Conservation (phyloP, 2,888 invertebrate species). For the Drosophila pseudotalamancana region DNA sequence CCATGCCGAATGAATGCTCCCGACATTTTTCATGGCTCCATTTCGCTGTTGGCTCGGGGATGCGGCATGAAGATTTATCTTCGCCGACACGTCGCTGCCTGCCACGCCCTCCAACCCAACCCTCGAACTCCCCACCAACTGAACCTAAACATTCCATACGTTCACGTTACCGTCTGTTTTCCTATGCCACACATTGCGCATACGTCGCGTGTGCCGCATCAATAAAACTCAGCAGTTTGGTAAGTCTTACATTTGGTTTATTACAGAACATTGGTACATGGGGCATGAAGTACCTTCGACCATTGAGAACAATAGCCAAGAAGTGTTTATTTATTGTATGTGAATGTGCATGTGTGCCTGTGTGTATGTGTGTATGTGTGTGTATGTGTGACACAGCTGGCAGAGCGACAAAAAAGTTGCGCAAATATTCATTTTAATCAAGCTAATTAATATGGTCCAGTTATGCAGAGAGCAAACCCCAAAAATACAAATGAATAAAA, state of each 20-base stretch:
- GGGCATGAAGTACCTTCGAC: slow-evolving; percentile 44
- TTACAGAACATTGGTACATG: slow-evolving; percentile 32
- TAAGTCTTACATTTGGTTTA: slow-evolving; percentile 70
- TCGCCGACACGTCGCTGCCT: slow-evolving; percentile 38
- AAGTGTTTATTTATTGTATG: slow-evolving; percentile 73
- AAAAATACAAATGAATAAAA: slow-evolving; percentile 37
- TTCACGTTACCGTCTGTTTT: slow-evolving; percentile 29
- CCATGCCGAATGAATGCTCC: slow-evolving; percentile 55
- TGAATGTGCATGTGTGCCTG: slow-evolving; percentile 2
- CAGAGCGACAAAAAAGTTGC: slow-evolving; percentile 39
- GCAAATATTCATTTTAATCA: slow-evolving; percentile 77
- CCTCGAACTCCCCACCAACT: background rate
- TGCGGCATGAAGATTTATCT: slow-evolving; percentile 70
- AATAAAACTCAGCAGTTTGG: slow-evolving; percentile 67
- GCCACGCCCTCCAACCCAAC: background rate
- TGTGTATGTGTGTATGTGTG: background rate
- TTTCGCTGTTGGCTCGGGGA: slow-evolving; percentile 37
- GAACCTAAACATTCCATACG: no score
- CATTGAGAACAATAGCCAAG: slow-evolving; percentile 47
- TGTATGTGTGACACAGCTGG: slow-evolving; percentile 25
- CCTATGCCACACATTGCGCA: slow-evolving; percentile 52
- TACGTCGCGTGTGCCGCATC: slow-evolving; percentile 61
- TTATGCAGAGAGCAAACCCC: slow-evolving; percentile 26
- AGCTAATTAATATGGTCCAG: slow-evolving; percentile 77
- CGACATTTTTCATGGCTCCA: slow-evolving; percentile 74